Evolutionary conservation across 2,888 invertebrate species (phyloP), one percentile per base, ranked within the genome.

Genomic region (Oligia fasciuncula): DNA sequence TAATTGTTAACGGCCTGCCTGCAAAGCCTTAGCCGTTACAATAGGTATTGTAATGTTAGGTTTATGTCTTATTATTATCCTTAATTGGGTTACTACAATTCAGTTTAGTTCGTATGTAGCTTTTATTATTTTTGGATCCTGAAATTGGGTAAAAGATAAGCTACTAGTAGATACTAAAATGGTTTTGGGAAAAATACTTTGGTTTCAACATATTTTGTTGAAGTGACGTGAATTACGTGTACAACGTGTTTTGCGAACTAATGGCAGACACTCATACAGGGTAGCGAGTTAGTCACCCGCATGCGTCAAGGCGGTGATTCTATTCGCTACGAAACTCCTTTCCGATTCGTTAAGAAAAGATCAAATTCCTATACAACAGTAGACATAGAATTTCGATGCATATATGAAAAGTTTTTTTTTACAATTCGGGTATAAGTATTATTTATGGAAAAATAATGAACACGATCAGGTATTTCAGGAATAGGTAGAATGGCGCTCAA

Each of bases 31-130:
- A 43, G 43, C 11, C 46, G 46, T 46, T 46, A 46, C 46, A 46
- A 29, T 60, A 62, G 19, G 17, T 79, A n/a, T 77, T 49, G 11
- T 73, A 29, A 77, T 40, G 68, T 62, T 19, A 60, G 35, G 14
- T 66, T 62, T 19, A 70, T 62, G 23, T 66, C 46, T n/a, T 51
- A 29, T 29, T 29, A 29, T 29, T 29, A 29, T 57, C 49, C 6
- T 54, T 35, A 51, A n/a, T 65, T 68, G 19, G 23, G 54, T 14
- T n/a, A 60, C 4, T n/a, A 60, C 4, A 40, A 65, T 73, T 46
- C 13, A 51, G 60, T 66, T 51, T 11, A 5, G 14, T 11, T 63
- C 29, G 46, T n/a, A 29, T 3, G 4, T 46, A 29, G 4, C 11
- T 9, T 40, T 40, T 19, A 8, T 68, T 74, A 51, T 46, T 35